Percentiles rank a stretch among this genome's conserved stretches.
Conservation (phyloP, 1,140 invertebrate genomes). For the Lucilia cuprina region DNA sequence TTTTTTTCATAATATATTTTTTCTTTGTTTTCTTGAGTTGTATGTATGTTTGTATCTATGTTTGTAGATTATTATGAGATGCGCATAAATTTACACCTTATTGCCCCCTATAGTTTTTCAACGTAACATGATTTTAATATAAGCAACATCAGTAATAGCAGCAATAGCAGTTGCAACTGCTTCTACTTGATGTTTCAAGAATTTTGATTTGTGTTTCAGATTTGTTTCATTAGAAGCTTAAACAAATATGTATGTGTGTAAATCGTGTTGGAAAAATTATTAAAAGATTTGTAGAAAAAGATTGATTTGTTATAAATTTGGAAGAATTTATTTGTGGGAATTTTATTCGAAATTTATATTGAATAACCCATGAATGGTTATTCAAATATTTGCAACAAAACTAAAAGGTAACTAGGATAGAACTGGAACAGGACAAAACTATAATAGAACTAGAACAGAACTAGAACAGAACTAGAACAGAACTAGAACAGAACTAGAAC, state of each 20-base stretch:
- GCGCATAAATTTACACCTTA: conserved; percentile 39
- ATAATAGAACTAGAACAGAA: too few species aligned
- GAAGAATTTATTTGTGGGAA: not conserved
- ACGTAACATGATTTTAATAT: conserved; percentile 11
- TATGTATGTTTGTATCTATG: not conserved
- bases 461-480: too few species aligned
- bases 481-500: too few species aligned
- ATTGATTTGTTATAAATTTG: not conserved
- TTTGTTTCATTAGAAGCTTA: not conserved
- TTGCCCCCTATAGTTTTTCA: conserved; percentile 36
- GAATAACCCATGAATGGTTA: too few species aligned
- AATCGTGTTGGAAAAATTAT: not conserved
- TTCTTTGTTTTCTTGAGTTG: not conserved
- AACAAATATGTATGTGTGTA: not conserved
- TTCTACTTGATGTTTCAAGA: not conserved
- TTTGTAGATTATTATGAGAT: conserved; percentile 23
- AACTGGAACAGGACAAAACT: too few species aligned
- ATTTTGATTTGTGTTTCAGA: not conserved
- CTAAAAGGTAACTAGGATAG: too few species aligned
- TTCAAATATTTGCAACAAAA: too few species aligned
- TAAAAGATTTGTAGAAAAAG: not conserved
- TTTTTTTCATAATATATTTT: not conserved
- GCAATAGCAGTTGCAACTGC: not conserved
- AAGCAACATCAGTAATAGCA: not conserved
- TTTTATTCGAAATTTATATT: too few species aligned